Evolutionary conservation across 2,888 invertebrate species (phyloP).

Genomic region (Eupeodes latifasciatus): DNA sequence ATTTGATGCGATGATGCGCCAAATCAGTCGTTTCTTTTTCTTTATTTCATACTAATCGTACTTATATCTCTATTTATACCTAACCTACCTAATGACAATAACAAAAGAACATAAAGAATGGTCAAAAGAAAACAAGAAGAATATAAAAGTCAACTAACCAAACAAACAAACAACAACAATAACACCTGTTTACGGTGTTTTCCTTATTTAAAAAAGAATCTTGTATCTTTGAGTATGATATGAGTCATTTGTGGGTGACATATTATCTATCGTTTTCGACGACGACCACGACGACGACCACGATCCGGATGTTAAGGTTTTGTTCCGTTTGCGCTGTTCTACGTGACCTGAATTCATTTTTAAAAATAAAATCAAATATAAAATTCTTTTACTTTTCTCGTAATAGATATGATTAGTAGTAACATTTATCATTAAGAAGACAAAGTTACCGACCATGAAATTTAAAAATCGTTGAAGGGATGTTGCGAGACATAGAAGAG

Average conservation of each 20-base stretch:
- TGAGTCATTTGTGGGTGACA: conserved; percentile 49
- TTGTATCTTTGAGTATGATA: conserved; percentile 8
- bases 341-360: conserved; percentile 49
- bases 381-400: too few relatives aligned
- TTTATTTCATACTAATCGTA: not conserved
- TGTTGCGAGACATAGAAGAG: too few relatives aligned
- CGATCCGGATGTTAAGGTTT: conserved; percentile 69
- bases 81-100: too few relatives aligned
- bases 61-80: too few relatives aligned
- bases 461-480: too few relatives aligned
- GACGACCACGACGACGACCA: too few relatives aligned
- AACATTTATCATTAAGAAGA: too few relatives aligned
- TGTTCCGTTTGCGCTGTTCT: conserved; percentile 49
- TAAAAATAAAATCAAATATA: not conserved
- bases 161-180: not conserved
- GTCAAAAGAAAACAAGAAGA: conserved; percentile 4
- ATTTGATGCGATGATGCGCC: conserved; percentile 23
- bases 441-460: too few relatives aligned
- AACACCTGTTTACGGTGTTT: conserved; percentile 19
- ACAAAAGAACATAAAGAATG: conserved; percentile 8
- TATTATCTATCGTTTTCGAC: conserved; percentile 15
- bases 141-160: not conserved
- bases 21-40: not conserved
- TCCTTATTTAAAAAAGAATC: not conserved
- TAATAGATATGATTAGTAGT: too few relatives aligned